Evolutionary conservation across 30 jellyfish, hydroid and myxozoan species (phyloP).

Genomic region (Calvadosia cruxmelitensis): DNA sequence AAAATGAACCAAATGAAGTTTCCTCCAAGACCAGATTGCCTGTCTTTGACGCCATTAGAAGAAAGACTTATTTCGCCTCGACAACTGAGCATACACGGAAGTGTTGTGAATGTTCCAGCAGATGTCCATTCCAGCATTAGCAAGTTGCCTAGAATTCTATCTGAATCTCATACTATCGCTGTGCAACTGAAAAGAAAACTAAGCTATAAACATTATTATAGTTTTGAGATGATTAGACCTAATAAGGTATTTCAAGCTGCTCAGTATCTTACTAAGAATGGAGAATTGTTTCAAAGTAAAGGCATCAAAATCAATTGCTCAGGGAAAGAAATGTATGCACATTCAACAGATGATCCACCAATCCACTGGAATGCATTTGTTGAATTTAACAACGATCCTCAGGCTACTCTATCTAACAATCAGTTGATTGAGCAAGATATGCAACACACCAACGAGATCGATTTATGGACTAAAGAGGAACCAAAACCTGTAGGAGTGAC

Average conservation of each 20-base stretch:
- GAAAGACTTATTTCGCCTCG: slow-evolving; percentile 24
- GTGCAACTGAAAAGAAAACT: neutral
- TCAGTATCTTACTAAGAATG: slow-evolving; percentile 6
- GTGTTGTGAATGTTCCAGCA: slow-evolving; percentile 37
- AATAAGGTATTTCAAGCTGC: slow-evolving; percentile 11
- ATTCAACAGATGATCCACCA: too few species aligned
- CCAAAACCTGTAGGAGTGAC: slow-evolving; percentile 5
- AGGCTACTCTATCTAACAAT: too few species aligned
- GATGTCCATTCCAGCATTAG: slow-evolving; percentile 10
- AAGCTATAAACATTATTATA: neutral
- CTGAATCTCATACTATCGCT: slow-evolving; percentile 21
- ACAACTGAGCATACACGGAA: slow-evolving; percentile 29
- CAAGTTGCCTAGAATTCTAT: slow-evolving; percentile 3
- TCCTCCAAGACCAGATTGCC: slow-evolving; percentile 8
- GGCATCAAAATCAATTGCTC: slow-evolving; percentile 4
- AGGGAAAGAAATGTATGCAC: too few species aligned
- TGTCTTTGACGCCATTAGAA: slow-evolving; percentile 9
- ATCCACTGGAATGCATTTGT: too few species aligned
- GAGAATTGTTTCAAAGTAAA: slow-evolving; percentile 5
- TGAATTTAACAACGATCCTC: too few species aligned
- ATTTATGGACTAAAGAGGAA: slow-evolving; percentile 21
- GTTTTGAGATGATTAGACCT: slow-evolving; percentile 7
- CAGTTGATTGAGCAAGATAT: too few species aligned
- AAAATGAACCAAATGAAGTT: slow-evolving; percentile 6
- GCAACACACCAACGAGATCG: too few species aligned